Base-by-base conservation (phyloP, 2,797 vertebrate species). In the Steatocranus sp. region DNA sequence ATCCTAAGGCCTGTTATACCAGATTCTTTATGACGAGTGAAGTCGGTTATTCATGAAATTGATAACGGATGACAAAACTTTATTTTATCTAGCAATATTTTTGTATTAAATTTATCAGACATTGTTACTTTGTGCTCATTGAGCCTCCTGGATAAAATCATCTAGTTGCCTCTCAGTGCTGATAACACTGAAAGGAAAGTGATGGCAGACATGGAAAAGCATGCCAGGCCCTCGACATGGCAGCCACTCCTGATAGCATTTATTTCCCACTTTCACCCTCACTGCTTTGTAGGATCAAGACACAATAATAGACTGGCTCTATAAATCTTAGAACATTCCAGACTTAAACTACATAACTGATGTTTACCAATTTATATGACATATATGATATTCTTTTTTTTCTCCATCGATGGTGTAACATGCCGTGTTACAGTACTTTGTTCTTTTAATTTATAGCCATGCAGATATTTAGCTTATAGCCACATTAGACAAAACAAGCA, bases 121-220 rank as follows among this genome's bases (percentile, higher is more conserved):
- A 51, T 38, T 50, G 49, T 80, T 73, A 6, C 34, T 75, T 78
- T 12, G 10, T 27, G 23, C 27, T 80, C 11, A 4, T 41, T 77
- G 66, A 18, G 20, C n/a, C 73, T 75, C 23, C 74, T 89, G 89
- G 70, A 56, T 61, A 79, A 6, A 50, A 78, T 94, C 91, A 86
- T 10, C 34, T 54, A 41, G 78, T 81, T 88, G 56, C 89, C 91
- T 91, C 76, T 51, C 23, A 38, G 83, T 83, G 85, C 74, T 91
- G 93, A 94, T 89, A 89, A 76, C 68, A 30, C 11, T 17, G 32
- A 88, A 73, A 83, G 77, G 68, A 75, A 84, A 90, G 93, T 93
- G 92, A 93, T 92, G 92, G 88, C 92, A 94, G 93, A 93, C 54
- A 23, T 18, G 50, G 74, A 76, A 80, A 85, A 81, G 78, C 82